These are phyloP conservation scores for Scomber japonicus DNA, from an alignment of 2,113 vertebrate genomes.

Conservation along the genomic window DNA sequence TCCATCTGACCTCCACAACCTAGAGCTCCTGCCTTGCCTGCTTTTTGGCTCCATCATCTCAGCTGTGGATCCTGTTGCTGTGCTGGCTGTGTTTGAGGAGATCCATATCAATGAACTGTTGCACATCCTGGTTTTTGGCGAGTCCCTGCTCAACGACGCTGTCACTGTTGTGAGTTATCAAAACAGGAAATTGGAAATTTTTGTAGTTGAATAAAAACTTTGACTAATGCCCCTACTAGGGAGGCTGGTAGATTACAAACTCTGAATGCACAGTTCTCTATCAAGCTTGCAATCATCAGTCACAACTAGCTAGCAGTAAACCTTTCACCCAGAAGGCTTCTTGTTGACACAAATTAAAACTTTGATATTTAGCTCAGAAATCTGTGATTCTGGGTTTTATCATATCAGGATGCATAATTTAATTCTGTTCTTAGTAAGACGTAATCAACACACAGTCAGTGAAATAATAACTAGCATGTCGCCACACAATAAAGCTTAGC, in stretches of 20 bases:
- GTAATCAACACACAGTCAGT: background rate
- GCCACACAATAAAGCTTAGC: background rate
- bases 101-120: conserved; percentile 99
- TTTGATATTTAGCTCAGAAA: background rate
- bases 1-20: conserved; percentile 68
- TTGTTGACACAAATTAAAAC: background rate
- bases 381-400: background rate
- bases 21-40: conserved; percentile 92
- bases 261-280: too few relatives aligned
- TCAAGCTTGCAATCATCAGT: background rate
- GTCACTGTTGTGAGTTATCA: conserved; percentile 93
- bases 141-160: conserved; percentile 96
- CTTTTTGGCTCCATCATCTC: conserved; percentile 97
- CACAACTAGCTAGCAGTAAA: background rate
- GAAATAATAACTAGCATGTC: background rate
- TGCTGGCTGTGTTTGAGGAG: conserved; percentile 97
- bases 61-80: conserved; percentile 96
- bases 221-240: background rate
- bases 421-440: background rate
- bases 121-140: conserved; percentile 97
- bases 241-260: background rate
- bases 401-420: background rate
- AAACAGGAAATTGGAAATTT: background rate
- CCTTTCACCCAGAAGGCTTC: background rate
- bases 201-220: background rate